A percentile compares a stretch with the other conserved stretches of the same genome.
These are phyloP conservation scores for Hydrophis major DNA, from an alignment of 2,797 vertebrate species.

Conservation along the genomic window DNA sequence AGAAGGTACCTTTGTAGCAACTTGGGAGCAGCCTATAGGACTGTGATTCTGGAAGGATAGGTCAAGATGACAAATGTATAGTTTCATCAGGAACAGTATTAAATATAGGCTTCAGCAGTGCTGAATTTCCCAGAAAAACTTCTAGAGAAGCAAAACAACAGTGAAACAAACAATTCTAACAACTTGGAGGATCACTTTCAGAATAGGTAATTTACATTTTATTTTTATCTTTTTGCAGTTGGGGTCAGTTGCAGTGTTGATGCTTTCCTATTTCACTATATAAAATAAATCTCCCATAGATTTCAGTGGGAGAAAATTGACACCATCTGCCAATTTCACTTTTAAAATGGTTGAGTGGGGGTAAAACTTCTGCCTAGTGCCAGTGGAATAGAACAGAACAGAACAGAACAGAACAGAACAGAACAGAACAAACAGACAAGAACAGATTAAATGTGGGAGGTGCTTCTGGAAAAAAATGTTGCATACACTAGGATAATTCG, in stretches of 20 bases:
- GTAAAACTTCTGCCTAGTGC: neutral
- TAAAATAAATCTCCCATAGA: neutral
- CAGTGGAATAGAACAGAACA: neutral
- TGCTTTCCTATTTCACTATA: neutral
- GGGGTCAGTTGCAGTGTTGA: too few species aligned
- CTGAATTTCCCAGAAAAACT: neutral
- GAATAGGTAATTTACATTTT: neutral
- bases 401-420: neutral
- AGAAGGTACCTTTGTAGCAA: slow-evolving; percentile 48
- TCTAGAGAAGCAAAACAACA: neutral
- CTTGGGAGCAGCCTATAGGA: slow-evolving; percentile 52
- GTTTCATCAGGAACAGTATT: slow-evolving; percentile 27
- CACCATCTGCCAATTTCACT: neutral
- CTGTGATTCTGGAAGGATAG: slow-evolving; percentile 26
- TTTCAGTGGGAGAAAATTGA: neutral
- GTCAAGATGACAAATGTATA: slow-evolving; percentile 50
- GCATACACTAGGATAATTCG: neutral
- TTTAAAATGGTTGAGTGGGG: neutral
- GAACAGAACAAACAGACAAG: neutral
- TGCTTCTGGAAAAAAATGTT: neutral
- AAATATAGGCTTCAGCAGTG: neutral
- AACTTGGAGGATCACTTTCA: neutral
- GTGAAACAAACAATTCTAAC: neutral
- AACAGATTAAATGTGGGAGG: neutral
- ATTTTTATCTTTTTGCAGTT: neutral